Conservation (phyloP, 2,888 invertebrate genomes). For the Caenorhabditis zanzibari region DNA sequence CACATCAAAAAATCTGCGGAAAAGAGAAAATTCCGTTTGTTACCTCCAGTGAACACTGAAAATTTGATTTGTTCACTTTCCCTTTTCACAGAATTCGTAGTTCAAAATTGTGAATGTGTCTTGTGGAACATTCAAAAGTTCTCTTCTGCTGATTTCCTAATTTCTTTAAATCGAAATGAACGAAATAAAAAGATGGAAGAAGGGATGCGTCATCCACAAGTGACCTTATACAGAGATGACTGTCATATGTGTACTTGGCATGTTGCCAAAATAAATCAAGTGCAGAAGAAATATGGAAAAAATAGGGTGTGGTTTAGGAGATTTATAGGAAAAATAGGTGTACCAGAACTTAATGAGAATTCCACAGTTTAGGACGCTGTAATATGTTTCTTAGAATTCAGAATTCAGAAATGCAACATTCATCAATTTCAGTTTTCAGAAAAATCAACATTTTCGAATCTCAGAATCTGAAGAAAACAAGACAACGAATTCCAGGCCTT, state of each 20-base stretch:
- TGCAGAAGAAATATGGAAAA: background rate
- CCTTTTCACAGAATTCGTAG: slow-evolving; percentile 1
- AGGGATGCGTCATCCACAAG: slow-evolving; percentile 20
- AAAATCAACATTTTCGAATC: no score
- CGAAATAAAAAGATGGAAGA: background rate
- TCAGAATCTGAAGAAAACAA: no score
- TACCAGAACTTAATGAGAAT: background rate
- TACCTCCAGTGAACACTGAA: slow-evolving; percentile 7
- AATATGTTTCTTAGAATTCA: no score
- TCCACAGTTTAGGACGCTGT: no score
- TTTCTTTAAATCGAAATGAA: slow-evolving; percentile 2
- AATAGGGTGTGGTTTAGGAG: background rate
- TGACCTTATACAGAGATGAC: slow-evolving; percentile 23
- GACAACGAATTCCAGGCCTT: no score
- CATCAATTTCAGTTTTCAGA: no score
- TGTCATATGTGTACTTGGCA: slow-evolving; percentile 18
- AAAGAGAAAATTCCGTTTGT: background rate
- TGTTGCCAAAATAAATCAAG: slow-evolving; percentile 20
- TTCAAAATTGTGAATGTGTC: background rate
- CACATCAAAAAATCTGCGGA: slow-evolving; percentile 21
- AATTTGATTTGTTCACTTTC: slow-evolving; percentile 8
- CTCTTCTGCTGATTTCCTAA: background rate
- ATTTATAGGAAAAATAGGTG: background rate
- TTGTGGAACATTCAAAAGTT: background rate
- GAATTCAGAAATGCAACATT: no score